Percentiles rank a stretch among this genome's conserved stretches.
These are phyloP conservation scores for Gobius niger DNA, from an alignment of 2,113 vertebrate species.

Conservation along the genomic window DNA sequence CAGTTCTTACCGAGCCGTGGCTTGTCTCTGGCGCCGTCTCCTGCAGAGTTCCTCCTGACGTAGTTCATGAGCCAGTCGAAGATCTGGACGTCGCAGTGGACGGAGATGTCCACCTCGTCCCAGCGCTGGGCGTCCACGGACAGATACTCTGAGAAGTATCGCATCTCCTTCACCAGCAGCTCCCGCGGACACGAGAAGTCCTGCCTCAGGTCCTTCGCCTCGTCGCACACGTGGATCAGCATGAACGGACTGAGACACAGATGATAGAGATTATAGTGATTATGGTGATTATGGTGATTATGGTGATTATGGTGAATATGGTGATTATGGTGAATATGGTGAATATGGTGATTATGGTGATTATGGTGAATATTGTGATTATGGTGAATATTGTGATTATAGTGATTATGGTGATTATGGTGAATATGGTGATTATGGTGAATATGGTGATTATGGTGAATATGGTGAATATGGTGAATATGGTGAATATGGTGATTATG, in stretches of 20 bases:
- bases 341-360: too few species aligned
- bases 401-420: too few species aligned
- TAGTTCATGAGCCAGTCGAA: constrained; percentile 98
- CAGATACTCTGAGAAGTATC: constrained; percentile 95
- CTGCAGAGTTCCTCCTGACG: constrained; percentile 86
- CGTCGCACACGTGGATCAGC: constrained; percentile 98
- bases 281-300: too few species aligned
- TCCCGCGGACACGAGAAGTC: constrained; percentile 96
- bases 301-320: too few species aligned
- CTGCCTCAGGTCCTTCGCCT: constrained; percentile 96
- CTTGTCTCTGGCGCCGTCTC: constrained; percentile 78
- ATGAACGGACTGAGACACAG: constrained; percentile 84
- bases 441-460: too few species aligned
- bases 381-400: too few species aligned
- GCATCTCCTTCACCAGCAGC: constrained; percentile 94
- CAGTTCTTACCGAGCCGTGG: constrained; percentile 86
- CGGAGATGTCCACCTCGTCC: constrained; percentile 98
- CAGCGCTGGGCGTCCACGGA: constrained; percentile 92
- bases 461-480: too few species aligned
- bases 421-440: too few species aligned
- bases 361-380: too few species aligned
- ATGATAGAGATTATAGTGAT: too few species aligned
- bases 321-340: too few species aligned
- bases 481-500: too few species aligned
- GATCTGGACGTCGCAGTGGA: constrained; percentile 97